Percentiles rank a stretch among this genome's conserved stretches.
Evolutionary conservation across 2,888 invertebrate genomes (phyloP).

Genomic region (Plebejus argus): DNA sequence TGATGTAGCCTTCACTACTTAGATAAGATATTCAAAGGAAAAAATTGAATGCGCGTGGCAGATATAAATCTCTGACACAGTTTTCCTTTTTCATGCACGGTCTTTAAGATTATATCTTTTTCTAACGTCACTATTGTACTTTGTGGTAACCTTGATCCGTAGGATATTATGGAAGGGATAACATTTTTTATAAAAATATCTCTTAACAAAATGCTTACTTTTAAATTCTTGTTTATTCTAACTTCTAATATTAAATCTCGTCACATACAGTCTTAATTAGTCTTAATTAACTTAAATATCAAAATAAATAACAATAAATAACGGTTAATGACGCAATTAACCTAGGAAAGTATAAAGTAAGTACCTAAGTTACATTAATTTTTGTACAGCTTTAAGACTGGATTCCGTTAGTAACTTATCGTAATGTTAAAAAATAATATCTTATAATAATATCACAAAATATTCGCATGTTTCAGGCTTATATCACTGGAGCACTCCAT

Average conservation of each 20-base stretch:
- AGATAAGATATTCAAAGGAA: background rate
- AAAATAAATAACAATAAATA: background rate
- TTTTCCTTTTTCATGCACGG: background rate
- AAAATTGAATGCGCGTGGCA: background rate
- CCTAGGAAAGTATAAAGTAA: background rate
- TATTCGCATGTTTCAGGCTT: background rate
- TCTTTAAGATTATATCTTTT: background rate
- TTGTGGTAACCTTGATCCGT: background rate
- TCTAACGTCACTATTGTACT: background rate
- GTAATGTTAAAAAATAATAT: constrained; percentile 6
- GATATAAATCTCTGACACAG: background rate
- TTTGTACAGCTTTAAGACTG: background rate
- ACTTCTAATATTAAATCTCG: background rate
- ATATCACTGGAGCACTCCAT: constrained; percentile 51
- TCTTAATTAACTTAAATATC: background rate
- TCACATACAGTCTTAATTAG: background rate
- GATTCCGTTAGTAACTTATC: background rate
- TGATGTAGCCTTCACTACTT: background rate
- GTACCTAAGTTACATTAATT: background rate
- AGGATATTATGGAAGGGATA: too few species aligned
- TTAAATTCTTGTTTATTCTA: background rate
- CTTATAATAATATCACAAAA: constrained; percentile 26
- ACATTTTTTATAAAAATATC: background rate
- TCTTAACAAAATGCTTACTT: background rate
- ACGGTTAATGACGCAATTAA: background rate